Conservation (phyloP, 2,113 vertebrate species). For the Rhinichthys klamathensis region DNA sequence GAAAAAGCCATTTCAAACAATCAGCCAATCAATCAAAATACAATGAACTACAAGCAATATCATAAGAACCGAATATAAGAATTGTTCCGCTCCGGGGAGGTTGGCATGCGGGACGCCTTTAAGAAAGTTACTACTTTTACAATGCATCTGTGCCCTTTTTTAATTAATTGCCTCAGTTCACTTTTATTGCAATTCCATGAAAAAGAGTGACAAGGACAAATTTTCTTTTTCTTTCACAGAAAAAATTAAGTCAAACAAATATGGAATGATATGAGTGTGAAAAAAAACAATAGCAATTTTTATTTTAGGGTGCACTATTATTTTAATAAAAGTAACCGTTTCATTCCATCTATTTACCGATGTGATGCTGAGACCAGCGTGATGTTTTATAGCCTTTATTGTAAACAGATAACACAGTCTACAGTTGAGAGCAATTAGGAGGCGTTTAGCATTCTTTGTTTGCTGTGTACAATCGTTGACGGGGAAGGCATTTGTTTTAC, state of each 20-base stretch:
- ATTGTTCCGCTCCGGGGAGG: too few relatives aligned
- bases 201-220: neutral
- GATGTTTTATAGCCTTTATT: constrained; percentile 31
- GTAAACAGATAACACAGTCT: constrained; percentile 31
- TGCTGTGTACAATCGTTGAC: constrained; percentile 42
- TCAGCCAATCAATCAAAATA: neutral
- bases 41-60: neutral
- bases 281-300: too few relatives aligned
- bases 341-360: constrained; percentile 3
- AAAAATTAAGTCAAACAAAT: neutral
- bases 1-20: neutral
- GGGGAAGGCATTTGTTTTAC: constrained; percentile 60
- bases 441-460: constrained; percentile 55
- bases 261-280: too few relatives aligned
- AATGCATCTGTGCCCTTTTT: neutral
- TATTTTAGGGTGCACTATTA: neutral
- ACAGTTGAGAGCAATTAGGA: constrained; percentile 55
- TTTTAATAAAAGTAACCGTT: neutral
- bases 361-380: neutral
- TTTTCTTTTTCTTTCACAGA: neutral
- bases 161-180: neutral
- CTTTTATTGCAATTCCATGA: neutral
- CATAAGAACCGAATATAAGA: neutral
- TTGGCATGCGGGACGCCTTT: too few relatives aligned
- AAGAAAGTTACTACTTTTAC: neutral